These are phyloP conservation scores for Synodontis membranacea DNA, from an alignment of 2,113 vertebrate genomes.

Conservation along the genomic window DNA sequence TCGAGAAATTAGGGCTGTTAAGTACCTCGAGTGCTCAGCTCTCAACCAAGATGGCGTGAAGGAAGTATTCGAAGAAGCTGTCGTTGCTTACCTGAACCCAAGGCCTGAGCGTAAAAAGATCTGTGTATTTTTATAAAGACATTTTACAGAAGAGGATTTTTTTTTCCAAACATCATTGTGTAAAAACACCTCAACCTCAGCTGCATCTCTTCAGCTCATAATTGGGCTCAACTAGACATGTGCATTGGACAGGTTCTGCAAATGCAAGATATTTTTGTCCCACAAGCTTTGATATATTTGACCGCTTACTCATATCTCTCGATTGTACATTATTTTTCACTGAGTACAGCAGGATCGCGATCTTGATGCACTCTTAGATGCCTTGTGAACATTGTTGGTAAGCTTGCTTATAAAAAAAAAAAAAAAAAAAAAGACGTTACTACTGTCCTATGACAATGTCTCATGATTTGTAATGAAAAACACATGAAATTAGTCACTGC, in stretches of 20 bases:
- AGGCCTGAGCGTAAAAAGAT: slow-evolving; percentile 67
- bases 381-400: not conserved
- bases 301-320: not conserved
- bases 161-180: not conserved
- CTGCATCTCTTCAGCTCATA: not conserved
- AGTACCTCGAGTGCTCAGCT: slow-evolving; percentile 86
- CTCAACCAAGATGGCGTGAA: slow-evolving; percentile 86
- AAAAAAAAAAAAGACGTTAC: not conserved
- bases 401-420: not conserved
- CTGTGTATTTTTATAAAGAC: slow-evolving; percentile 74
- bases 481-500: not conserved
- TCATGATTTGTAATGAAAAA: slow-evolving; percentile 6
- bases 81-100: slow-evolving; percentile 80
- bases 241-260: not conserved
- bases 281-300: not conserved
- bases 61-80: slow-evolving; percentile 81
- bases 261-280: not conserved
- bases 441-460: not conserved
- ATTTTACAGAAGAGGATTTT: not conserved
- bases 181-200: not conserved
- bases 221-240: not conserved
- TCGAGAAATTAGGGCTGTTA: slow-evolving; percentile 81
- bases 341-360: not conserved
- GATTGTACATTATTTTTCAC: not conserved
- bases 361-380: not conserved